These are phyloP conservation scores for Mesoligia furuncula DNA, from an alignment of 2,888 invertebrate species.

Conservation along the genomic window DNA sequence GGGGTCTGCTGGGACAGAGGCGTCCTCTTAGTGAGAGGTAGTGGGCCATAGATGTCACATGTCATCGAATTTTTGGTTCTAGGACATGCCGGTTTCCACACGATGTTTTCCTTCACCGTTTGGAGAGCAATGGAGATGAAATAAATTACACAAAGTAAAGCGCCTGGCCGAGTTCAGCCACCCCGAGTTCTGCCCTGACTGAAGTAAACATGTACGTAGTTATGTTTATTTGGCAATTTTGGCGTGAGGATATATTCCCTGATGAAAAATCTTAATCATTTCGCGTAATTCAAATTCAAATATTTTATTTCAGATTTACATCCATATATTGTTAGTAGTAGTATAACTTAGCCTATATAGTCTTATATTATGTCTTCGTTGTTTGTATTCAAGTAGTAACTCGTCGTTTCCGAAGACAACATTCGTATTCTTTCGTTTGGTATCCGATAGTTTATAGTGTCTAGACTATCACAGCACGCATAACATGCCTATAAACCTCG, in stretches of 20 bases:
- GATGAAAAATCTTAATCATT: no score
- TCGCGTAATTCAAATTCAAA: no score
- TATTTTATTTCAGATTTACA: no score
- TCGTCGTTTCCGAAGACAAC: conserved; percentile 5
- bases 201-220: not conserved
- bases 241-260: not conserved
- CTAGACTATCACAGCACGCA: conserved; percentile 36
- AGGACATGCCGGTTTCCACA: not conserved
- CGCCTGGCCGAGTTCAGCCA: not conserved
- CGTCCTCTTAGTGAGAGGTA: not conserved
- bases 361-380: not conserved
- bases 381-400: conserved; percentile 30
- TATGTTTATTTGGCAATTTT: not conserved
- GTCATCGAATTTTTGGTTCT: not conserved
- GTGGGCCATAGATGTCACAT: not conserved
- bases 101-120: not conserved
- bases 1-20: not conserved
- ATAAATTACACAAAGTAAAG: not conserved
- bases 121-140: not conserved
- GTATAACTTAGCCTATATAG: no score
- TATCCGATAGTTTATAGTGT: conserved; percentile 40
- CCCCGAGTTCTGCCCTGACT: not conserved
- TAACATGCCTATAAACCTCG: not conserved
- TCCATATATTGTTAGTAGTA: no score
- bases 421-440: conserved; percentile 18